Percentiles rank a stretch among this genome's conserved stretches.
Evolutionary conservation across 2,888 invertebrate species (phyloP).

Genomic region (Mamestra brassicae): DNA sequence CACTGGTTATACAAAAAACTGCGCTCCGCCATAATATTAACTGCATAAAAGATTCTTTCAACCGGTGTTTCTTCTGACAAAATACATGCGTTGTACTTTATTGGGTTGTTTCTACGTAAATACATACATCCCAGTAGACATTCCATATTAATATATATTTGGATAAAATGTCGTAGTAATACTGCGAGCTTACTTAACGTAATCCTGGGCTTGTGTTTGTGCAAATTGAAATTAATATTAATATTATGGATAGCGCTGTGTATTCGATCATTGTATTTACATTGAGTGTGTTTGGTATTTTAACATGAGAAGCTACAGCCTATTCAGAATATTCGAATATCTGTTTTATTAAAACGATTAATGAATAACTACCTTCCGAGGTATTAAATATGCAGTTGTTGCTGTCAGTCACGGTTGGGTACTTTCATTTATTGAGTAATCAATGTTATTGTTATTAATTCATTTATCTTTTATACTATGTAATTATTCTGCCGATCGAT

Average conservation of each 20-base stretch:
- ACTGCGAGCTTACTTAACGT: constrained; percentile 55
- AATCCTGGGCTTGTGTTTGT: constrained; percentile 64
- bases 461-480: background rate
- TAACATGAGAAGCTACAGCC: constrained; percentile 52
- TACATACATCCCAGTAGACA: constrained; percentile 30
- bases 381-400: constrained; percentile 34
- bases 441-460: constrained; percentile 18
- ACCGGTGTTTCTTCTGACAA: constrained; percentile 45
- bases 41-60: constrained; percentile 45
- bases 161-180: constrained; percentile 58
- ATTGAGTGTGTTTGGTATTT: constrained; percentile 55
- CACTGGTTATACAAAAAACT: constrained; percentile 28
- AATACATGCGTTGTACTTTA: constrained; percentile 27
- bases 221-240: constrained; percentile 72
- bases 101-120: constrained; percentile 28
- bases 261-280: constrained; percentile 53
- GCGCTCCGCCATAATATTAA: constrained; percentile 32
- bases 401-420: constrained; percentile 19
- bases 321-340: constrained; percentile 56
- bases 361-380: constrained; percentile 18
- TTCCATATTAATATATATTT: constrained; percentile 34
- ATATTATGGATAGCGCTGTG: constrained; percentile 57
- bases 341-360: constrained; percentile 47
- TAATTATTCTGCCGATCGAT: background rate
- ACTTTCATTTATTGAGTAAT: constrained; percentile 5